phyloP scores from a whole-genome alignment of 1,140 invertebrate genomes.

The Bicyclus anynana region DNA sequence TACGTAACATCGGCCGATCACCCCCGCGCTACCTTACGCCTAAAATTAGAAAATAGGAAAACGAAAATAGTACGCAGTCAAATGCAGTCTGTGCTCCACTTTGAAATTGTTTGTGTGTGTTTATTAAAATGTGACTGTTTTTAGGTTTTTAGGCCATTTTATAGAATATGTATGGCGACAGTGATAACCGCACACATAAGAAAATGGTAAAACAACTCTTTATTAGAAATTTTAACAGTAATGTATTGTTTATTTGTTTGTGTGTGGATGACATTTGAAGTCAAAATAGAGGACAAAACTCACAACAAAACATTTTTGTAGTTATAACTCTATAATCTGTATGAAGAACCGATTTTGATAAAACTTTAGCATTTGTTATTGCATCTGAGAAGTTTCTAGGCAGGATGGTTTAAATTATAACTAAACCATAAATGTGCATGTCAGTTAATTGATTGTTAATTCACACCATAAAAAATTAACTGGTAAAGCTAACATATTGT shows the following conservation, averaged over 20 bases:
- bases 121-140: slow-evolving; percentile 8
- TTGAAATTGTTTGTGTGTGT: slow-evolving; percentile 12
- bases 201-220: slow-evolving; percentile 9
- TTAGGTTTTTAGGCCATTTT: slow-evolving; percentile 2
- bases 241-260: not conserved
- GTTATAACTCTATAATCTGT: no score
- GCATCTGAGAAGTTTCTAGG: no score
- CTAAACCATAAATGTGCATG: no score
- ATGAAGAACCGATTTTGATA: no score
- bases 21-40: slow-evolving; percentile 27
- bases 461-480: no score
- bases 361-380: no score
- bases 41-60: slow-evolving; percentile 69
- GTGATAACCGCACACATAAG: not conserved
- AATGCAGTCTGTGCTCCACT: slow-evolving; percentile 32
- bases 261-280: not conserved
- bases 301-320: not conserved
- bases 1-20: slow-evolving; percentile 31
- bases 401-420: no score
- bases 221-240: not conserved
- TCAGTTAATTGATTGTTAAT: no score
- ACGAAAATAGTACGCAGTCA: slow-evolving; percentile 44
- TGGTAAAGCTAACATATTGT: no score
- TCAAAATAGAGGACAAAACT: not conserved
- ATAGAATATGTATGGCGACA: slow-evolving; percentile 8